A percentile compares a stretch with the other conserved stretches of the same genome.
Conservation (phyloP, 2,888 invertebrate species). For the Folsomia manolachei region DNA sequence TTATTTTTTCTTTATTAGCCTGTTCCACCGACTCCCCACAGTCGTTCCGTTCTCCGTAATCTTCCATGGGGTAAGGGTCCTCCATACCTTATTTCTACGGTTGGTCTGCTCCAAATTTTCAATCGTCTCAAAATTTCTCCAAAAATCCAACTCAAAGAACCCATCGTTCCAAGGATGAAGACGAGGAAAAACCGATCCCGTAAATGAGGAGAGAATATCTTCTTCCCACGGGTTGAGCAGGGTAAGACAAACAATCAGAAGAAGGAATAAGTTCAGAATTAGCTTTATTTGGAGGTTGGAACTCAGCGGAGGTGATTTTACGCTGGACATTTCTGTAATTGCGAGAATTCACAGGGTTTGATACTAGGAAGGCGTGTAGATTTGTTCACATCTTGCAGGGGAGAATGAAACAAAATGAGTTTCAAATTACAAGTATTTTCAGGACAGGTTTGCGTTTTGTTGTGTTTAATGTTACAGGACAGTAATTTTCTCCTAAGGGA, state of each 20-base stretch:
- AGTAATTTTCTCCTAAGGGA: too few relatives aligned
- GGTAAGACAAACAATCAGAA: background rate
- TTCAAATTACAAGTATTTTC: too few relatives aligned
- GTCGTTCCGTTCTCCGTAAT: background rate
- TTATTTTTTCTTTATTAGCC: background rate
- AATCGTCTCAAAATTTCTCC: slow-evolving; percentile 38
- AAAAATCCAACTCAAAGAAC: slow-evolving; percentile 33
- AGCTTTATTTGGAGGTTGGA: slow-evolving; percentile 18
- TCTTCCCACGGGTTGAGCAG: slow-evolving; percentile 9
- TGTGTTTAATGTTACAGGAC: too few relatives aligned
- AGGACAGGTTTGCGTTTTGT: too few relatives aligned
- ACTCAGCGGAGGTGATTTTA: too few relatives aligned
- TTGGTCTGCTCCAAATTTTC: slow-evolving; percentile 17
- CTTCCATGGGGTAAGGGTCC: slow-evolving; percentile 11
- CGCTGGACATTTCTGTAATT: background rate
- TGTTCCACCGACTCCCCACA: background rate
- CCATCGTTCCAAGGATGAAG: slow-evolving; percentile 36
- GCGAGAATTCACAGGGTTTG: too few relatives aligned
- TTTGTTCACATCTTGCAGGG: too few relatives aligned
- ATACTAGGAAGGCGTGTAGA: too few relatives aligned
- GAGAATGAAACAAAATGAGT: too few relatives aligned
- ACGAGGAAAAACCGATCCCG: slow-evolving; percentile 35
- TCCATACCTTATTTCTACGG: background rate
- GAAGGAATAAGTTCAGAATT: background rate
- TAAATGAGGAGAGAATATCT: background rate